Percentiles rank a stretch among this genome's conserved stretches.
Evolutionary conservation across 2,797 vertebrate genomes (phyloP).

Genomic region (Morelia viridis): DNA sequence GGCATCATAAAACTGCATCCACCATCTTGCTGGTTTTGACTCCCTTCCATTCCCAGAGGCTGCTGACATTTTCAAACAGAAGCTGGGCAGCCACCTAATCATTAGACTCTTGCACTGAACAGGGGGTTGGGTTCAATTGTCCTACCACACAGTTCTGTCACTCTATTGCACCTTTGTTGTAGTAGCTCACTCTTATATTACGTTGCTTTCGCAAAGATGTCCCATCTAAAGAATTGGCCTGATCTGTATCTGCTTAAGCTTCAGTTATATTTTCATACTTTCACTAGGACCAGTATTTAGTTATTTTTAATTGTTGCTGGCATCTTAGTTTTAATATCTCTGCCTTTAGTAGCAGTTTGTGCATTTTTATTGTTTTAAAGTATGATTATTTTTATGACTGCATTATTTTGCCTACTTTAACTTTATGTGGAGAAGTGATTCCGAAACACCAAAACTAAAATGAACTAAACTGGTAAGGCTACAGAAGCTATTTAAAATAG

Average conservation of each 20-base stretch:
- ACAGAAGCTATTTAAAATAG: constrained; percentile 12
- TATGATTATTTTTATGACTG: neutral
- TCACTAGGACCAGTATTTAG: neutral
- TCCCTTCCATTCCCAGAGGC: neutral
- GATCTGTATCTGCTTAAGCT: neutral
- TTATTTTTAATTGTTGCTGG: neutral
- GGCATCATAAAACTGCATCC: neutral
- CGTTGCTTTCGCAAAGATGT: neutral
- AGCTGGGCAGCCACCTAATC: neutral
- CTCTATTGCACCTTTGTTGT: neutral
- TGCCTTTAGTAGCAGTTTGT: neutral
- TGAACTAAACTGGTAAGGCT: neutral
- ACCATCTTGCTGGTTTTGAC: neutral
- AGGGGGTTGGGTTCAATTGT: neutral
- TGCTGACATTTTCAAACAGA: neutral
- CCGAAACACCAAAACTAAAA: neutral
- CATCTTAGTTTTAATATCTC: neutral
- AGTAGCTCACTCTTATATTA: neutral
- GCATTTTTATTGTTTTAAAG: neutral
- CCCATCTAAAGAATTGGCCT: neutral
- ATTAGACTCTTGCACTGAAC: neutral
- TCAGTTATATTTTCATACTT: neutral
- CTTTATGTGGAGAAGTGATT: neutral
- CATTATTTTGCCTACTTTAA: neutral
- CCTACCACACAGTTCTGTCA: neutral